Conservation (phyloP, 2,888 invertebrate species). For the Eueremaeus valkanovi region DNA sequence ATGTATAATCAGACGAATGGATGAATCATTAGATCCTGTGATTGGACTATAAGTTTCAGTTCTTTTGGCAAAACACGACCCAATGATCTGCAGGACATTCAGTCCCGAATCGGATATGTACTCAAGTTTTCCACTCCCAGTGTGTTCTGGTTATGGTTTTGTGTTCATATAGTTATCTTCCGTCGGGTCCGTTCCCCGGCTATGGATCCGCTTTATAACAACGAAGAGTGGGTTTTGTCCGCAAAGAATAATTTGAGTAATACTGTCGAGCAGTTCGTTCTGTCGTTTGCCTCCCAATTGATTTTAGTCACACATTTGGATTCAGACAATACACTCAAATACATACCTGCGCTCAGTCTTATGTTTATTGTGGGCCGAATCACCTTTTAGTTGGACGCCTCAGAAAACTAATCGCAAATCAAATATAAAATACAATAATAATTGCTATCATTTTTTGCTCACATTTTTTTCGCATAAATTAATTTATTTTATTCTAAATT, state of each 20-base stretch:
- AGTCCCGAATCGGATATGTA: not conserved
- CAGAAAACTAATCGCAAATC: too few relatives aligned
- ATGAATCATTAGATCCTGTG: too few relatives aligned
- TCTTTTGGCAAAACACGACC: not conserved
- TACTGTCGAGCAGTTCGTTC: constrained; percentile 37
- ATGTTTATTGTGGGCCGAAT: constrained; percentile 32
- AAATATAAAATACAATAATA: too few relatives aligned
- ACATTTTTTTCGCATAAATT: too few relatives aligned
- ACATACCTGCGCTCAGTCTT: constrained; percentile 38
- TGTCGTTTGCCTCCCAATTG: constrained; percentile 17
- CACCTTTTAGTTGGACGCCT: too few relatives aligned
- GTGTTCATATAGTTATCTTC: not conserved
- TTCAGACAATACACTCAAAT: not conserved
- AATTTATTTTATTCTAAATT: too few relatives aligned
- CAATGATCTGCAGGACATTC: not conserved
- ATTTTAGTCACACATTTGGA: constrained; percentile 12
- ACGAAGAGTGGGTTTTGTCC: not conserved
- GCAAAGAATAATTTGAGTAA: constrained; percentile 34
- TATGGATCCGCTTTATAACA: constrained; percentile 28
- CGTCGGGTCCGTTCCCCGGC: constrained; percentile 7
- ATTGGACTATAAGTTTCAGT: too few relatives aligned
- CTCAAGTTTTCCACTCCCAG: not conserved
- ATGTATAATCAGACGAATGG: too few relatives aligned
- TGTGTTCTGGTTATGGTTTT: not conserved
- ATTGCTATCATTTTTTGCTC: too few relatives aligned